Base-by-base conservation (phyloP, 1,140 invertebrate genomes). In the Manduca sexta region DNA sequence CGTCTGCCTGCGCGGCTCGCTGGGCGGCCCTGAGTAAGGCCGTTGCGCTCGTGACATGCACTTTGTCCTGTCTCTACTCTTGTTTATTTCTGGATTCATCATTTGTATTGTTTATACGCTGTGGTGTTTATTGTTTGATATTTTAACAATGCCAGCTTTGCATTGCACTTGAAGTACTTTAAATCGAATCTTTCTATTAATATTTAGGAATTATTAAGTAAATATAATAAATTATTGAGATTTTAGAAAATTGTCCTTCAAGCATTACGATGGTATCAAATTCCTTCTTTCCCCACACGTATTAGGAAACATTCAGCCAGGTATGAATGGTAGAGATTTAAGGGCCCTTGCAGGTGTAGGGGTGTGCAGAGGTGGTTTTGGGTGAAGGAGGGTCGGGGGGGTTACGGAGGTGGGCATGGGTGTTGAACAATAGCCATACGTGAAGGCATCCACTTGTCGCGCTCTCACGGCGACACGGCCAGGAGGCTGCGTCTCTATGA, bases 381-480 rank as follows among this genome's bases (percentile, higher is more conserved):
- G 26, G 14, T 26, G 10, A 33, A n/a, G 3, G 13, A 18, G 21
- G 13, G 45, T 29, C 47, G 30, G 47, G 34, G 38, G 13, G 21
- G 38, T 38, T 30, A 14, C 33, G 46, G 31, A 17, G 56, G 44
- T 45, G 41, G 35, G 42, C 45, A 44, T 43, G 52, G 52, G 45
- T 37, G 39, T 40, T 44, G 61, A 80, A 78, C 74, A 81, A 79
- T 76, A 49, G 72, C 47, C 42, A 65, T 64, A 84, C 77, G 77
- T 84, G 77, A 75, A 62, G 80, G 77, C 70, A 81, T 81, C 76
- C 77, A 81, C 80, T 84, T 82, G 80, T 69, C 67, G 69, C 68
- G 69, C 48, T 65, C 64, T 48, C 66, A 73, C 60, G 60, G 56
- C 56, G 63, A 69, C 70, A 74, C 69, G 67, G 72, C 51, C 51